phyloP scores from a whole-genome alignment of 2,888 invertebrate genomes.

The Cerceris rybyensis region DNA sequence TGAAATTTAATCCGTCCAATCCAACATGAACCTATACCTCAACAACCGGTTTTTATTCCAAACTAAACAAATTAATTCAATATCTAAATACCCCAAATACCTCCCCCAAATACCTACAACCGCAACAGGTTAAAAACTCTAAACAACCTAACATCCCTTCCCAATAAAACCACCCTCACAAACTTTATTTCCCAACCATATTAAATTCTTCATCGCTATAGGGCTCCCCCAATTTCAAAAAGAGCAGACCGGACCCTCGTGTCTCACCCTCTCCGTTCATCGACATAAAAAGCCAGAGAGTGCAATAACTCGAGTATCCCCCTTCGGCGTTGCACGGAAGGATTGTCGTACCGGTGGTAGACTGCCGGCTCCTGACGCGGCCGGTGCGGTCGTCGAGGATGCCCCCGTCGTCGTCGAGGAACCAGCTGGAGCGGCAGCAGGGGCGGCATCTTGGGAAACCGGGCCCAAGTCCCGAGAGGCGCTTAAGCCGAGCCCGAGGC shows the following conservation, averaged over 20 bases:
- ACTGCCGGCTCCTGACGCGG: constrained; percentile 74
- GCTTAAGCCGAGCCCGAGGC: constrained; percentile 87
- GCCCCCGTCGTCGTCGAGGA: constrained; percentile 65
- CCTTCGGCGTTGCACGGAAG: constrained; percentile 73
- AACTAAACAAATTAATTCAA: too few relatives aligned
- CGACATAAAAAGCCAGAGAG: constrained; percentile 42
- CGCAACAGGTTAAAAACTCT: too few relatives aligned
- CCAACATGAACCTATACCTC: too few relatives aligned
- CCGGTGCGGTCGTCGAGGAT: constrained; percentile 73
- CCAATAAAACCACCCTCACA: too few relatives aligned
- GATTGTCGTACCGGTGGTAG: constrained; percentile 81
- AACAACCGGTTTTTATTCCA: too few relatives aligned
- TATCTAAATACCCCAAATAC: too few relatives aligned
- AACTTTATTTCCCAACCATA: too few relatives aligned
- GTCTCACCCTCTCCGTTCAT: constrained; percentile 21
- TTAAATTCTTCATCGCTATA: too few relatives aligned
- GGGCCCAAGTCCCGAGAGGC: constrained; percentile 82
- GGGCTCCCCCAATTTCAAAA: too few relatives aligned
- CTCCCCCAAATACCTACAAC: too few relatives aligned
- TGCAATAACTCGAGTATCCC: constrained; percentile 58
- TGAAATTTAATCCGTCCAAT: too few relatives aligned
- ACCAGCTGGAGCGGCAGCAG: constrained; percentile 71
- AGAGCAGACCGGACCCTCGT: neutral
- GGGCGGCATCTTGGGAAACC: constrained; percentile 78
- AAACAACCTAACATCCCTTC: too few relatives aligned